Evolutionary conservation across 1,140 invertebrate species (phyloP).

Genomic region (Pseudomyrmex cubaensis): DNA sequence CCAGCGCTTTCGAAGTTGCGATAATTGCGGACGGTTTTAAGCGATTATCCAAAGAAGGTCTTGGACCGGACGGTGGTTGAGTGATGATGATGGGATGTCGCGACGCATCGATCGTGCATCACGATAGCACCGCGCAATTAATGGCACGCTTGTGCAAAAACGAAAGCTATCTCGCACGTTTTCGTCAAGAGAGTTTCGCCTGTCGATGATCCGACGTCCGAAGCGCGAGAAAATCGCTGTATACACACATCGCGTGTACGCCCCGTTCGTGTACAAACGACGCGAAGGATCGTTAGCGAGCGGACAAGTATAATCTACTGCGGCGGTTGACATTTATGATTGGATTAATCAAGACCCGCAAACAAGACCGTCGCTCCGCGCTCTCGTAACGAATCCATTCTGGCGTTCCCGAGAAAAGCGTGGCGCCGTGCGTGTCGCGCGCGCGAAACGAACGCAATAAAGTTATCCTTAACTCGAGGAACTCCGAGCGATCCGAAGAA

Average conservation of each 20-base stretch:
- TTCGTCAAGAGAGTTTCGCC: slow-evolving; percentile 12
- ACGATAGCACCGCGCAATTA: slow-evolving; percentile 29
- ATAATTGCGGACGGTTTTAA: slow-evolving; percentile 64
- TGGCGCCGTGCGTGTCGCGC: background rate
- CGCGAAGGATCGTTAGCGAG: slow-evolving; percentile 16
- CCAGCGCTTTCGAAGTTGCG: slow-evolving; percentile 46
- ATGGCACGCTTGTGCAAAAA: slow-evolving; percentile 18
- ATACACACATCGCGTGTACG: slow-evolving; percentile 25
- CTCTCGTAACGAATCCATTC: slow-evolving; percentile 23
- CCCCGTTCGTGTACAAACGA: background rate
- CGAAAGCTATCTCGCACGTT: slow-evolving; percentile 22
- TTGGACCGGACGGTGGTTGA: slow-evolving; percentile 40
- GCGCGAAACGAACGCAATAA: slow-evolving; percentile 30
- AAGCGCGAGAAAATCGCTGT: slow-evolving; percentile 16
- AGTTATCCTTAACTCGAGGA: slow-evolving; percentile 42
- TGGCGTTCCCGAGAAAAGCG: background rate
- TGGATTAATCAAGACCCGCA: slow-evolving; percentile 76
- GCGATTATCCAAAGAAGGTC: slow-evolving; percentile 68
- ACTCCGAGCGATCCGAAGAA: slow-evolving; percentile 14
- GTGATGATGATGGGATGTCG: slow-evolving; percentile 55
- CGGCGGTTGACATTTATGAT: slow-evolving; percentile 66
- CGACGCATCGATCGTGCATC: slow-evolving; percentile 47
- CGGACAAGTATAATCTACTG: slow-evolving; percentile 31
- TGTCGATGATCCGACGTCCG: slow-evolving; percentile 26
- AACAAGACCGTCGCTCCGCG: slow-evolving; percentile 39